Conservation (phyloP, 2,888 invertebrate genomes). For the Oscheius sp. region DNA sequence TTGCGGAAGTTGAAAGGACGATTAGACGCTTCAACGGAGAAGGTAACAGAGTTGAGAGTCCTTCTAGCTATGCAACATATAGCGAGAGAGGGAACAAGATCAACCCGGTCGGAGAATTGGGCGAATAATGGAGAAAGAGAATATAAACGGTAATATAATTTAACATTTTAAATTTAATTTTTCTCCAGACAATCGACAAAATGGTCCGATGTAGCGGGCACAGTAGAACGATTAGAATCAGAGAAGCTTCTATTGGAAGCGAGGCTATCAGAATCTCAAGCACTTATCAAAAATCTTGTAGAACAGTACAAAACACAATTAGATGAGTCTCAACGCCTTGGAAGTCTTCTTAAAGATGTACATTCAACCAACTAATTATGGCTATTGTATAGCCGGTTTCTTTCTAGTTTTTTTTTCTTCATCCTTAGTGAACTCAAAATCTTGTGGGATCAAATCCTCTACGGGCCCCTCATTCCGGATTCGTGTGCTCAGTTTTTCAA, state of each 20-base stretch:
- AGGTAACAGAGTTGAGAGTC: constrained; percentile 36
- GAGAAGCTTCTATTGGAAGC: constrained; percentile 39
- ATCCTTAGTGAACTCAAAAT: constrained; percentile 15
- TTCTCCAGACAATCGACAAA: constrained; percentile 17
- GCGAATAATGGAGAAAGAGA: constrained; percentile 16
- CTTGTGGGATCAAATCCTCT: constrained; percentile 21
- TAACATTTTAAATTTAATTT: background rate
- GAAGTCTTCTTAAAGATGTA: constrained; percentile 24
- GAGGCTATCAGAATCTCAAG: constrained; percentile 36
- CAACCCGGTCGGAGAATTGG: constrained; percentile 15
- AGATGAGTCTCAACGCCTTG: constrained; percentile 30
- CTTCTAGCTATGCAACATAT: constrained; percentile 28
- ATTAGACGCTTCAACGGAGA: constrained; percentile 39
- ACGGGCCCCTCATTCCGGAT: constrained; percentile 28
- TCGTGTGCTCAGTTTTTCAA: constrained; percentile 20
- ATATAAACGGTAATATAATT: constrained; percentile 10
- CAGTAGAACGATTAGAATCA: constrained; percentile 37
- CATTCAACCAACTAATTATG: constrained; percentile 10
- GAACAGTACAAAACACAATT: constrained; percentile 39
- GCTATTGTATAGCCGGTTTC: background rate
- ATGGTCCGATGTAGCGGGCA: constrained; percentile 36
- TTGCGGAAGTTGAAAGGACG: constrained; percentile 37
- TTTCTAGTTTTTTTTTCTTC: background rate
- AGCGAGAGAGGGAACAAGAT: background rate
- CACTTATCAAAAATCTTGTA: constrained; percentile 37